Evolutionary conservation across 2,113 vertebrate species (phyloP).

Genomic region (Seriola rivoliana): DNA sequence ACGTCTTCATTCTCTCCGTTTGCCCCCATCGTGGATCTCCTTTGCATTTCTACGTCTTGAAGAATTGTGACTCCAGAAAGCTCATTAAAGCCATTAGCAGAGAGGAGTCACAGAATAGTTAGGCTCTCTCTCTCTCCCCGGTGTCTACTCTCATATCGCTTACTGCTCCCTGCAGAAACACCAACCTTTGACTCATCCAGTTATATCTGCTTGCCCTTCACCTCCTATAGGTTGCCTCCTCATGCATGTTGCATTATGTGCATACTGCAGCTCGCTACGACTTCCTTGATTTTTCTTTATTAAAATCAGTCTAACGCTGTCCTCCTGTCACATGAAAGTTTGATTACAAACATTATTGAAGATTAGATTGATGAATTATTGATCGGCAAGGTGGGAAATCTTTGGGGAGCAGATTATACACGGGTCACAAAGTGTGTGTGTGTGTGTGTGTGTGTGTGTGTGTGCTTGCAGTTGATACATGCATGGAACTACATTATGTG

Average conservation of each 20-base stretch:
- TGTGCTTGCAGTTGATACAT: constrained; percentile 6
- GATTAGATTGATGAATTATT: constrained; percentile 75
- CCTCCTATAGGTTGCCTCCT: constrained; percentile 24
- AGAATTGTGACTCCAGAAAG: constrained; percentile 54
- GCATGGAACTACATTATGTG: background rate
- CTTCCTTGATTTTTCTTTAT: constrained; percentile 45
- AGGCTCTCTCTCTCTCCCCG: background rate
- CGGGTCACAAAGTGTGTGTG: constrained; percentile 19
- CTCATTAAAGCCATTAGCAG: constrained; percentile 75
- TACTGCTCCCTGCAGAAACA: constrained; percentile 13
- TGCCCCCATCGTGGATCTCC: constrained; percentile 32
- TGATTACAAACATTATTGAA: constrained; percentile 74
- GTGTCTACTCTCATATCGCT: constrained; percentile 34
- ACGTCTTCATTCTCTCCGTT: constrained; percentile 29
- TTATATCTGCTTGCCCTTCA: background rate
- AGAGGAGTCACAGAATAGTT: constrained; percentile 60
- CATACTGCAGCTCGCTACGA: background rate
- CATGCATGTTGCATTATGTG: constrained; percentile 40
- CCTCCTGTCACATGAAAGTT: constrained; percentile 63
- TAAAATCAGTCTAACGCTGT: constrained; percentile 50
- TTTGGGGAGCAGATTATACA: constrained; percentile 54
- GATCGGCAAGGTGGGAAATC: constrained; percentile 68
- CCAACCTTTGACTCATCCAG: constrained; percentile 18
- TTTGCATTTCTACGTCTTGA: constrained; percentile 29
- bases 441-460: constrained; percentile 6